A percentile compares a stretch with the other conserved stretches of the same genome.
These are phyloP conservation scores for Hydrotaea diabolus DNA, from an alignment of 2,888 invertebrate species.

Conservation along the genomic window DNA sequence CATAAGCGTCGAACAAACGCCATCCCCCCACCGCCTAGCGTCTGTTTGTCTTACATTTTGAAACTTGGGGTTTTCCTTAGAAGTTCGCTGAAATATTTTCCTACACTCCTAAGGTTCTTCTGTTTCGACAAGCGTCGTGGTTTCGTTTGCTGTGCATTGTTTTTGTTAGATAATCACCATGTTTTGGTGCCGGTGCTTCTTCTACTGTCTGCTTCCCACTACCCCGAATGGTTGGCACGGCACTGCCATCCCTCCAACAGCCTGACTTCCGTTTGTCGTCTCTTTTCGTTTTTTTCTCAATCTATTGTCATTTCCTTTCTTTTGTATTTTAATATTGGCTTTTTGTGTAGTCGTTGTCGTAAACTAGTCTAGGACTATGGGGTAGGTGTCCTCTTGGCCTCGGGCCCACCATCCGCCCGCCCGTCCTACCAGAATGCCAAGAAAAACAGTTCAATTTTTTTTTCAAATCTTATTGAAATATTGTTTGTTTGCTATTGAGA, in stretches of 20 bases:
- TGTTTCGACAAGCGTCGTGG: neutral
- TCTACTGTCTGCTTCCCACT: neutral
- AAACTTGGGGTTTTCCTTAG: neutral
- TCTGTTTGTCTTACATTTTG: neutral
- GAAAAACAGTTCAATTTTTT: neutral
- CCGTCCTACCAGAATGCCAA: no score
- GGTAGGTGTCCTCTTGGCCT: neutral
- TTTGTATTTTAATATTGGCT: slow-evolving; percentile 25
- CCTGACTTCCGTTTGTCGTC: neutral
- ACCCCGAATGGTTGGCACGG: neutral
- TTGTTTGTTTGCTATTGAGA: slow-evolving; percentile 13
- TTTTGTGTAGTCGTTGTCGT: neutral
- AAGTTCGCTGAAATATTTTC: neutral
- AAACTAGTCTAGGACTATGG: neutral
- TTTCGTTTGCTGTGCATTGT: neutral
- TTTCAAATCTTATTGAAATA: slow-evolving; percentile 40
- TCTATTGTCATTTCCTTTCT: neutral
- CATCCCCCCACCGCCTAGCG: neutral
- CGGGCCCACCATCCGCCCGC: neutral
- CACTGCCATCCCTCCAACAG: neutral
- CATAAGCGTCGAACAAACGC: neutral
- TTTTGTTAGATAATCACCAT: slow-evolving; percentile 14
- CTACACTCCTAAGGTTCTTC: neutral
- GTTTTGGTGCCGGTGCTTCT: slow-evolving; percentile 6
- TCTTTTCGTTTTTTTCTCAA: neutral